Evolutionary conservation across 2,888 invertebrate species (phyloP), one percentile per base, ranked within the genome.

Genomic region (Hirtodrosophila duncani): DNA sequence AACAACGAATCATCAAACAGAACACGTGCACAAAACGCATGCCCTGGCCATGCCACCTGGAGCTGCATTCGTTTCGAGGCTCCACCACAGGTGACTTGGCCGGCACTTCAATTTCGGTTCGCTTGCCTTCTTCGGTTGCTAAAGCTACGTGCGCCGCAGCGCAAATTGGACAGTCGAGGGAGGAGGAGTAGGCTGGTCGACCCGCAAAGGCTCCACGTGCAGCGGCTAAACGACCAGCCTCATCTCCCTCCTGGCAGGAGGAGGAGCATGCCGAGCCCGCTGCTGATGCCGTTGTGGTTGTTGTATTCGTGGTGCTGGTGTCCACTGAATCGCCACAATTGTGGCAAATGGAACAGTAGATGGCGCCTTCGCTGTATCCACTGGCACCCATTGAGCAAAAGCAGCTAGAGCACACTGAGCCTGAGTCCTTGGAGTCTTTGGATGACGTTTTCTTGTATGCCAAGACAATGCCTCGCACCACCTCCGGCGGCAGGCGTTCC

Each of bases 401-500:
- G 49, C 82, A 83, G 55, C 81, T 83, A 43, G 83, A 84, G 20
- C 83, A 84, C 10, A 67, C 37, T 0, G 82, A 82, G 11, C 70
- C 66, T 3, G 82, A 82, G 24, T 70, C 66, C 2, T 59, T 68
- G 1, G 85, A 84, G 53, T 84, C 84, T 50, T 88, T 88, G n/a
- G 53, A 53, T 2, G 18, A 27, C 82, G 58, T 87, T 87, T 87
- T 88, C 82, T 88, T 89, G 83, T 89, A 88, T 3, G 81, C 78
- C 23, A 68, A 66, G 1, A 82, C 83, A 58, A 86, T 85, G 61
- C 86, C 89, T 83, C 89, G 86, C 85, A 91, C 88, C 87, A 91
- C 89, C 86, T 89, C 90, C 85, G 89, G 90, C 63, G 93, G 93
- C 84, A 94, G 89, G 83, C 92, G 92, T 84, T 93, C 94, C 89